These are phyloP conservation scores for Tribolium madens DNA, from an alignment of 1,140 invertebrate species.

Conservation along the genomic window DNA sequence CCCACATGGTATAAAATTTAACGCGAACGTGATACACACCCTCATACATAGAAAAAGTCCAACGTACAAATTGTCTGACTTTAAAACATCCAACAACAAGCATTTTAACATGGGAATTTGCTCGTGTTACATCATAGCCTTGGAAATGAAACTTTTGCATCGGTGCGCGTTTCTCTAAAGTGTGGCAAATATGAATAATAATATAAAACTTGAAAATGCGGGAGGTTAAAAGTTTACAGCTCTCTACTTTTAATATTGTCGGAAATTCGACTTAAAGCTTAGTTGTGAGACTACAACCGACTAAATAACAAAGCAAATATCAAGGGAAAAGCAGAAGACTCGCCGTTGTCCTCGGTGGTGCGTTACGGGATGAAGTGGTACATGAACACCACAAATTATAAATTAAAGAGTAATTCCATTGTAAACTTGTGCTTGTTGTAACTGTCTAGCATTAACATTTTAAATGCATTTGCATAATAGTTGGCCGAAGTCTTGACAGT, in stretches of 20 bases:
- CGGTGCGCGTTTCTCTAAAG: too few relatives aligned
- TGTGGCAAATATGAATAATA: slow-evolving; percentile 34
- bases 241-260: slow-evolving; percentile 18
- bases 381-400: background rate
- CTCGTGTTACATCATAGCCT: slow-evolving; percentile 22
- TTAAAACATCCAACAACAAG: background rate
- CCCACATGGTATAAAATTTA: slow-evolving; percentile 31
- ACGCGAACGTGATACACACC: slow-evolving; percentile 9
- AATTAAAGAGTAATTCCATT: slow-evolving; percentile 20
- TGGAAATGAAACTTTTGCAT: slow-evolving; percentile 9
- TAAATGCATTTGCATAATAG: slow-evolving; percentile 32
- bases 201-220: slow-evolving; percentile 21
- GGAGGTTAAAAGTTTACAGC: slow-evolving; percentile 24
- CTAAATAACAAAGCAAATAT: background rate
- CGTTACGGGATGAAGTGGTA: background rate
- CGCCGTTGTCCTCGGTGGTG: background rate
- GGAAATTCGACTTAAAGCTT: background rate
- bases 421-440: slow-evolving; percentile 1
- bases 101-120: slow-evolving; percentile 24
- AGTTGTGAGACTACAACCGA: background rate
- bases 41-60: slow-evolving; percentile 5
- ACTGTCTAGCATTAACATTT: slow-evolving; percentile 16
- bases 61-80: slow-evolving; percentile 14
- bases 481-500: slow-evolving; percentile 27
- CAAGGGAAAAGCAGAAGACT: background rate